Evolutionary conservation across 2,113 vertebrate genomes (phyloP), one percentile per base, ranked within the genome.

Genomic region (Aythya baeri): DNA sequence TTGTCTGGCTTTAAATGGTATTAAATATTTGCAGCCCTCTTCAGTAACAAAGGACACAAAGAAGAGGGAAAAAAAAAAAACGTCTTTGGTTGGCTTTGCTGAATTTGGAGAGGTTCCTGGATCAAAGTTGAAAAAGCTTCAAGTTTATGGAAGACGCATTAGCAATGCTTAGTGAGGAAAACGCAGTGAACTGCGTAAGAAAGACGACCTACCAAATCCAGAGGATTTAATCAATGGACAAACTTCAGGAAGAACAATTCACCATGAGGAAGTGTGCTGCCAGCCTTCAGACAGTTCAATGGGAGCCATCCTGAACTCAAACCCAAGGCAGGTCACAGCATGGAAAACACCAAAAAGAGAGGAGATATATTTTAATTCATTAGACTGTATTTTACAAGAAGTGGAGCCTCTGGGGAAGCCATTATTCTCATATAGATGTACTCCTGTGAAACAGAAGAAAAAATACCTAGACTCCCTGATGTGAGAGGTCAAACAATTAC

Each of bases 401-500:
- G 88, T 17, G 18, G 77, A 92, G 41, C 93, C 96, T 93, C 93
- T 32, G 66, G 96, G 95, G 96, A 96, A 95, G 86, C 81, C 75
- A 50, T 93, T 95, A 94, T 91, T 94, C 95, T 96, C 78, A 80
- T 93, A 97, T 77, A 96, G 94, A 95, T 71, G 91, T 96, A 92
- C 83, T 96, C 95, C 52, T 57, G 95, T 93, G 93, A 91, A 97
- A 97, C 94, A 95, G 87, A 93, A 61, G 82, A 93, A 96, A 94
- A 96, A 96, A 96, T 95, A 96, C 96, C 93, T 97, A 96, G 97
- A 72, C 96, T 94, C 89, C 93, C 97, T 93, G 94, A 96, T 95
- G 95, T 14, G 96, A 97, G 95, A 97, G 98, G 97, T 98, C 97
- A 98, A 97, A 97, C 97, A 98, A 98, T 98, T 98, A 98, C 32